These are phyloP conservation scores for Mesitornis unicolor DNA, from an alignment of 2,113 vertebrate species.

Conservation along the genomic window DNA sequence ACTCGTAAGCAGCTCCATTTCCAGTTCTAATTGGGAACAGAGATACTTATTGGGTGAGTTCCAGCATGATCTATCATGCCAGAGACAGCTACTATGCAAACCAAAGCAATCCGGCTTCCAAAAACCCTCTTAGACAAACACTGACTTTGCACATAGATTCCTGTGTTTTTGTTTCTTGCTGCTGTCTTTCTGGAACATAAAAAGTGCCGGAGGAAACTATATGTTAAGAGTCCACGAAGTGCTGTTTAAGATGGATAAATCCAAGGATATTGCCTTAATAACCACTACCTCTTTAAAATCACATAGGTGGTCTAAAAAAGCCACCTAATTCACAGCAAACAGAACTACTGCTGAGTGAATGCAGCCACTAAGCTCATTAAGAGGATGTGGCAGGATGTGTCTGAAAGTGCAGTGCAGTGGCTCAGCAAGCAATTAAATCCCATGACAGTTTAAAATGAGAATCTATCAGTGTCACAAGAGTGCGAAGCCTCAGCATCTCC, in stretches of 20 bases:
- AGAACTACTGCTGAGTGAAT: conserved; percentile 69
- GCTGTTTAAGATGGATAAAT: conserved; percentile 20
- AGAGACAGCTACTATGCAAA: conserved; percentile 79
- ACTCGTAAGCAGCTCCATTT: conserved; percentile 71
- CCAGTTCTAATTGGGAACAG: conserved; percentile 80
- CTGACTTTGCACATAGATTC: conserved; percentile 65
- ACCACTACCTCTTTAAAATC: conserved; percentile 58
- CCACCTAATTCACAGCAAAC: conserved; percentile 65
- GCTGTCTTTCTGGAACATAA: neutral
- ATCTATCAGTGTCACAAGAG: conserved; percentile 73
- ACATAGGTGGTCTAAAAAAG: conserved; percentile 66
- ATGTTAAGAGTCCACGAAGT: neutral
- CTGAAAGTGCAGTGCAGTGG: conserved; percentile 71
- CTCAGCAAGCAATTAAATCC: conserved; percentile 80
- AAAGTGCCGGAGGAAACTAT: conserved; percentile 2
- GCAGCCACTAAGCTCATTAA: conserved; percentile 81
- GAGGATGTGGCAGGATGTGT: conserved; percentile 72
- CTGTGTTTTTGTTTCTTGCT: neutral
- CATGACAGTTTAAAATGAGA: conserved; percentile 81
- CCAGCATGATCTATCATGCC: conserved; percentile 77
- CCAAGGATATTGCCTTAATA: conserved; percentile 50
- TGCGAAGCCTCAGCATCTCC: conserved; percentile 66
- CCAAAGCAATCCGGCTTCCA: conserved; percentile 73
- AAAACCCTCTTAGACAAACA: conserved; percentile 74
- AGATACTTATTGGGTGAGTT: conserved; percentile 78